phyloP scores from a whole-genome alignment of 2,797 vertebrate genomes.

The Cirrhinus molitorella region DNA sequence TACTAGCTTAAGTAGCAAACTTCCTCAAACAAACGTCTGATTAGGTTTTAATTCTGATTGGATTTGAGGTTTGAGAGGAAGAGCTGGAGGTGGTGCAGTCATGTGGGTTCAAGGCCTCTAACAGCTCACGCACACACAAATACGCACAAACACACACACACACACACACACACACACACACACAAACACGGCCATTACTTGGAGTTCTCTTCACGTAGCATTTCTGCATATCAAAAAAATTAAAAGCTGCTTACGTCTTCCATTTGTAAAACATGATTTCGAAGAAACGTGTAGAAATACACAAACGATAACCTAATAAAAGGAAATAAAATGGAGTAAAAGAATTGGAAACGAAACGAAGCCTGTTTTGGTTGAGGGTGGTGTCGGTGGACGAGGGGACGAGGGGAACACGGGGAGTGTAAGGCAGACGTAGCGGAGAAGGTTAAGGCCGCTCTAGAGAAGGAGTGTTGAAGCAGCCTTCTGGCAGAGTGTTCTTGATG shows the following conservation, averaged over 20 bases:
- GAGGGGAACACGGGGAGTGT: slow-evolving; percentile 72
- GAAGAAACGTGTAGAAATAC: slow-evolving; percentile 34
- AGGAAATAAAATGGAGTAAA: slow-evolving; percentile 56
- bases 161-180: slow-evolving; percentile 3
- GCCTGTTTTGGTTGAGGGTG: slow-evolving; percentile 73
- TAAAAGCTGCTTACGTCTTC: slow-evolving; percentile 65
- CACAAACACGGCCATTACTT: slow-evolving; percentile 27
- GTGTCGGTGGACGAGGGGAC: slow-evolving; percentile 60
- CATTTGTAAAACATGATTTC: slow-evolving; percentile 45
- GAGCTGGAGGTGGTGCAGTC: slow-evolving; percentile 71
- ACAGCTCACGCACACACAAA: slow-evolving; percentile 38
- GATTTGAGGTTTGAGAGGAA: slow-evolving; percentile 32
- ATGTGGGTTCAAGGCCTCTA: slow-evolving; percentile 67
- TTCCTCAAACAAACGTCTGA: slow-evolving; percentile 16
- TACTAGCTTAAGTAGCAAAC: slow-evolving; percentile 40
- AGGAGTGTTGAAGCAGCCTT: slow-evolving; percentile 96
- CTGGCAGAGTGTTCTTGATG: slow-evolving; percentile 93
- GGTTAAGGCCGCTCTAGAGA: slow-evolving; percentile 91
- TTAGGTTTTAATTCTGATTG: slow-evolving; percentile 13
- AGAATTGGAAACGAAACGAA: slow-evolving; percentile 42
- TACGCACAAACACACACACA: not conserved
- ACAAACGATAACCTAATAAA: slow-evolving; percentile 48
- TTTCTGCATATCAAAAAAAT: slow-evolving; percentile 41
- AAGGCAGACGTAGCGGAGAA: slow-evolving; percentile 69
- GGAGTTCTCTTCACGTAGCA: slow-evolving; percentile 58